These are phyloP conservation scores for Myotis myotis DNA, from an alignment of 2,797 vertebrate species.

Conservation along the genomic window DNA sequence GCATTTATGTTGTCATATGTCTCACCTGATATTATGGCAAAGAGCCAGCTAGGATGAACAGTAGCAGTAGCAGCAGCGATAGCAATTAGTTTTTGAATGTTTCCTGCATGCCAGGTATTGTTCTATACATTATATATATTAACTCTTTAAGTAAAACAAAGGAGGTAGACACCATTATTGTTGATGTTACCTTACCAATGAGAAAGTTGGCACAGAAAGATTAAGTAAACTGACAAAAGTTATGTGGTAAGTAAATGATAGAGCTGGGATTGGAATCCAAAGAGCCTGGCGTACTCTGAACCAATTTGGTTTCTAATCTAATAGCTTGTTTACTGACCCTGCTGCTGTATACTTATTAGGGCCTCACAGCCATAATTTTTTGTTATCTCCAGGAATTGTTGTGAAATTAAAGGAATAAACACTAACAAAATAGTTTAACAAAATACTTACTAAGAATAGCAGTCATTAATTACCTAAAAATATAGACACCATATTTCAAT, in stretches of 20 bases:
- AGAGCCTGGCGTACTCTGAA: neutral
- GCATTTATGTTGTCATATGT: neutral
- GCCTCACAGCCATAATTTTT: neutral
- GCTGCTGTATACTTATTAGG: neutral
- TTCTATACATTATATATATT: neutral
- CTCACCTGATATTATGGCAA: neutral
- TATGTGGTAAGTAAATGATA: neutral
- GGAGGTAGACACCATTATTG: neutral
- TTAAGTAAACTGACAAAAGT: neutral
- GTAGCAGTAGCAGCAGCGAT: too few species aligned
- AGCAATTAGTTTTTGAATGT: neutral
- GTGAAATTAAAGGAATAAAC: conserved; percentile 14
- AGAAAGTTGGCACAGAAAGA: neutral
- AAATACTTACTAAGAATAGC: neutral
- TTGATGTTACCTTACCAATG: neutral
- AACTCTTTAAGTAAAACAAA: conserved; percentile 9
- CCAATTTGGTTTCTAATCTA: neutral
- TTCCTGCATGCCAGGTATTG: neutral
- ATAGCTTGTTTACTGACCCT: neutral
- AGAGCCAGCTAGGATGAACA: neutral
- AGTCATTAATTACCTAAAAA: neutral
- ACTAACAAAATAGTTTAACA: conserved; percentile 5
- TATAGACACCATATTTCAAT: neutral
- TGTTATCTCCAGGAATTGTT: neutral
- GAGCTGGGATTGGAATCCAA: neutral